These are phyloP conservation scores for Chrysolina oricalcia DNA, from an alignment of 2,888 invertebrate genomes.

Conservation along the genomic window DNA sequence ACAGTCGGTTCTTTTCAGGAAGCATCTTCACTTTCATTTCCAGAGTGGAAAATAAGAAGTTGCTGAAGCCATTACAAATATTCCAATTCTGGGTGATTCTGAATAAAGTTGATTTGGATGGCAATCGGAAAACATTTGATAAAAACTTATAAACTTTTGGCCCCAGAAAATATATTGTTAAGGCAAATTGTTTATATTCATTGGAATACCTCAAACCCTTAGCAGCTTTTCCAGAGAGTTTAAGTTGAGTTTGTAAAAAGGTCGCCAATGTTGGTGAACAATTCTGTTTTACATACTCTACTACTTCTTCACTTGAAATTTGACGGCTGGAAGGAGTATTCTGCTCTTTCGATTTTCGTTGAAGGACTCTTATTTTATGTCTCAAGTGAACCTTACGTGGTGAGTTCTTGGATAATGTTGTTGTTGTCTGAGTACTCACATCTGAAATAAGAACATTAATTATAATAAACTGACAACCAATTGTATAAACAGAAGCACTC, in stretches of 20 bases:
- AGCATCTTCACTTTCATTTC: constrained; percentile 12
- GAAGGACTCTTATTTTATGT: neutral
- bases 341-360: neutral
- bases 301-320: neutral
- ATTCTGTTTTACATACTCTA: too few relatives aligned
- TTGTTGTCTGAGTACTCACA: constrained; percentile 14
- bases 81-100: constrained; percentile 30
- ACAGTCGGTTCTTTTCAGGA: constrained; percentile 2
- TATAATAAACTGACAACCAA: constrained; percentile 5
- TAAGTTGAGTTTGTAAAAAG: constrained; percentile 1
- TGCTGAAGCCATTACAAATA: neutral
- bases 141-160: constrained; percentile 33
- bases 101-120: constrained; percentile 29
- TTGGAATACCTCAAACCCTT: neutral
- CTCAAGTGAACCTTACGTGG: constrained; percentile 1
- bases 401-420: neutral
- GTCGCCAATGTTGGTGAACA: constrained; percentile 1
- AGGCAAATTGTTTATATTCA: constrained; percentile 20
- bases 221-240: neutral
- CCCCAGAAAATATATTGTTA: constrained; percentile 30
- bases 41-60: constrained; percentile 12
- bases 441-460: neutral
- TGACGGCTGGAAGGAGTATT: neutral
- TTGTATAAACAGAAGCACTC: neutral
- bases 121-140: constrained; percentile 19